Percentiles rank a stretch among this genome's conserved stretches.
phyloP scores from a whole-genome alignment of 2,888 invertebrate genomes.

The Ophioninae sp. region DNA sequence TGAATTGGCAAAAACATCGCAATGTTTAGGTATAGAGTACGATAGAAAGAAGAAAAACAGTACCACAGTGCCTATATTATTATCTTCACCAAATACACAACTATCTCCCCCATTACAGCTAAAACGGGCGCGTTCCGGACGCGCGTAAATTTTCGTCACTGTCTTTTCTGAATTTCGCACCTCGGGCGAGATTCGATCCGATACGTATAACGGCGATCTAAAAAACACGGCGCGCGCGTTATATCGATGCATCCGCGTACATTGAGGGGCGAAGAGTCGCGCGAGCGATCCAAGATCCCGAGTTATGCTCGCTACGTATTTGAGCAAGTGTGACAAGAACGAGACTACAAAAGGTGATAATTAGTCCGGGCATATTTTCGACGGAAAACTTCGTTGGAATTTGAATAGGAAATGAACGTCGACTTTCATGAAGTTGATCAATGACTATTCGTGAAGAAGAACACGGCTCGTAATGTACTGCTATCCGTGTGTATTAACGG shows the following conservation, averaged over 20 bases:
- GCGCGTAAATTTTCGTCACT: background rate
- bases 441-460: background rate
- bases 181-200: background rate
- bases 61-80: slow-evolving; percentile 20
- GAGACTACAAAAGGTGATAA: slow-evolving; percentile 23
- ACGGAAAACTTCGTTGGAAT: background rate
- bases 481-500: slow-evolving; percentile 11
- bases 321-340: slow-evolving; percentile 37
- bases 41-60: background rate
- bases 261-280: background rate
- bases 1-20: slow-evolving; percentile 12
- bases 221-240: background rate
- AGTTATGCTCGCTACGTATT: slow-evolving; percentile 6
- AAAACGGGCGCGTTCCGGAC: background rate
- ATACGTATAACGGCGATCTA: background rate
- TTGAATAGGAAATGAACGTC: background rate
- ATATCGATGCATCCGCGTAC: background rate
- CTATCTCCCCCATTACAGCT: slow-evolving; percentile 14
- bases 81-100: slow-evolving; percentile 10
- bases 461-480: background rate
- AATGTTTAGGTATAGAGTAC: background rate
- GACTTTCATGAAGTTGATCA: background rate
- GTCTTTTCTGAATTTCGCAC: slow-evolving; percentile 9
- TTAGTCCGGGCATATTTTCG: background rate
- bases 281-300: slow-evolving; percentile 1